Evolutionary conservation across 1,140 invertebrate species (phyloP), one percentile per base, ranked within the genome.

Genomic region (Andricus grossulariae): DNA sequence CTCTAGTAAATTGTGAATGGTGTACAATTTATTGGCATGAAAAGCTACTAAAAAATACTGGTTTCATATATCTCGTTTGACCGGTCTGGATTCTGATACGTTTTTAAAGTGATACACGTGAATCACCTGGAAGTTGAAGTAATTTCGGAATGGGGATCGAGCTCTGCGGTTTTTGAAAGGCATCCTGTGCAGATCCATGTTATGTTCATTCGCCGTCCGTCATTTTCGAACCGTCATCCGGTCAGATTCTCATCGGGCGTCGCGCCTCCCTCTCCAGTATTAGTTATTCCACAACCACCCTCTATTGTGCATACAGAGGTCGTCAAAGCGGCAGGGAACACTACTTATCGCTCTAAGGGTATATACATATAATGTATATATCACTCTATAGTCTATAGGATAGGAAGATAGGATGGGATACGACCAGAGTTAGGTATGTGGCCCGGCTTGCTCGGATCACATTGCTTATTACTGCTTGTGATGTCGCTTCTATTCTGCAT

Each of bases 191-290:
- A 80, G 81, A 82, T 78, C 71, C 77, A 81, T 74, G 71, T 55
- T 78, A 81, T 74, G 71, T 55, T 75, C 45, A 39, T 75, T 57
- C 71, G 73, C 57, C 74, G 85, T 80, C 80, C 72, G 80, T 79
- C 82, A 86, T 81, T 87, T 86, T 80, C 78, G 83, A 84, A 84
- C 82, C 85, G 84, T 82, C 86, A 72, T 82, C 84, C 72, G 82
- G 57, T 76, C 84, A 80, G 81, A 88, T 88, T 87, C 84, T 75
- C 84, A 81, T 82, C 81, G 76, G 77, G 77, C 81, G 81, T 79
- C 5, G 25, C 25, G 25, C 25, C 25, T 32, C 25, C 25, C 25
- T 32, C 79, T 83, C 79, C 80, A 86, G 52, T 54, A 71, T 55
- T 50, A 72, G 76, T n/a, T 50, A 16, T 21, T 74, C 66, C 71